Base-by-base conservation (phyloP, 1,140 invertebrate species). In the Drosophila takahashii region DNA sequence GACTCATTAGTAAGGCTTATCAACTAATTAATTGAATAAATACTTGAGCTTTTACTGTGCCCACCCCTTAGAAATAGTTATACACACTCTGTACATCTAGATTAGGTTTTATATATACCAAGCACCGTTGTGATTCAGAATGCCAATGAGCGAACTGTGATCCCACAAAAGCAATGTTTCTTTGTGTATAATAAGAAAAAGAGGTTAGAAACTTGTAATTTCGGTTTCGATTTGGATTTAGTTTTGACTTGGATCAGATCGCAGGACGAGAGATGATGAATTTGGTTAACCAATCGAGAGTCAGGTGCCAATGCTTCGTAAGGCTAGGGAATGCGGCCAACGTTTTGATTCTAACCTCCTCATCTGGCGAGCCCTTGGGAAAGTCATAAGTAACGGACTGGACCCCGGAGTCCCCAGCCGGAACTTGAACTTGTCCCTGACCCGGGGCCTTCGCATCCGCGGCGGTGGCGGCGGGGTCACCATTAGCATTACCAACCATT, bases 351-450 rank as follows among this genome's bases (percentile, higher is more conserved):
- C 92, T 92, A 92, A 92, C 92, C 92, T 92, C 92, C 54, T 94
- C 93, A 61, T 91, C 90, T 65, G 67, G 74, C 50, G 84, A 80
- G 71, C 70, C 86, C 60, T 92, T 91, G 58, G 93, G 93, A 92
- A 95, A 95, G 92, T 95, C 95, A 90, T 94, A 94, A 93, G 86
- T 94, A 93, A 93, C 94, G 93, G 91, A 94, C 50, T 92, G 89
- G 74, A 64, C 66, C 59, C 71, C 57, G 27, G 47, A 15, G 9
- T 50, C 47, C 27, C 26, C 48, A 71, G 11, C 53, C 9, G 52
- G 53, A 18, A 4, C 59, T 44, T 64, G 64, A 9, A 6, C 59
- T 36, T 64, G 64, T 41, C 13, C 59, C 34, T 11, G 36, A 42
- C 4, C 45, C 45, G 44, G 59, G 11, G 27, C 26, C 58, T 50